Percentiles rank a stretch among this genome's conserved stretches.
These are phyloP conservation scores for Troilus luridus DNA, from an alignment of 2,888 invertebrate genomes.

Conservation along the genomic window DNA sequence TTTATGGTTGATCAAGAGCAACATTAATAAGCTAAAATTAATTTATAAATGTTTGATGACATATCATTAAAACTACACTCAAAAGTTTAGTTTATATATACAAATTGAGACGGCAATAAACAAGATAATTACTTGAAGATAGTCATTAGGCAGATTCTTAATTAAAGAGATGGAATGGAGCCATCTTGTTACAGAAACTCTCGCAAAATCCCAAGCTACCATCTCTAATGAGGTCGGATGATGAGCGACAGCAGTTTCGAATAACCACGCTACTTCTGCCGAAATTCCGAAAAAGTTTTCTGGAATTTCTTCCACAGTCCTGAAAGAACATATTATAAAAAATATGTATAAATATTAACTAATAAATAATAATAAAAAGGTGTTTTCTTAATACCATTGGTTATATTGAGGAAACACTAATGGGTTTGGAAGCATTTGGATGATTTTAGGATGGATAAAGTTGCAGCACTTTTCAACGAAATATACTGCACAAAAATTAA, in stretches of 20 bases:
- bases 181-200: conserved; percentile 81
- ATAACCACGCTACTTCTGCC: conserved; percentile 68
- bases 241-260: conserved; percentile 68
- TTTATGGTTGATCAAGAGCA: background rate
- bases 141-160: conserved; percentile 46
- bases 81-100: background rate
- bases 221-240: conserved; percentile 68
- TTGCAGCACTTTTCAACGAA: too few species aligned
- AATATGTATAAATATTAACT: too few species aligned
- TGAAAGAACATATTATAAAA: background rate
- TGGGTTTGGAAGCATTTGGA: too few species aligned
- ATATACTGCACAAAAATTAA: too few species aligned
- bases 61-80: background rate
- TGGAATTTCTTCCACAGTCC: background rate
- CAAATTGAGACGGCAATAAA: background rate
- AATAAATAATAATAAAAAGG: too few species aligned
- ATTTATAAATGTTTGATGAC: background rate
- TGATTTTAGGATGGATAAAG: too few species aligned
- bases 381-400: too few species aligned
- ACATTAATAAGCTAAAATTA: background rate
- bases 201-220: conserved; percentile 81
- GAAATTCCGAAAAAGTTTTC: conserved; percentile 57
- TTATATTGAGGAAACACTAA: too few species aligned
- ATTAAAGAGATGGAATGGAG: conserved; percentile 70
- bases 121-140: conserved; percentile 47